These are phyloP conservation scores for Porites divaricata DNA, from an alignment of 92 coral and sea anemone species.

Conservation along the genomic window DNA sequence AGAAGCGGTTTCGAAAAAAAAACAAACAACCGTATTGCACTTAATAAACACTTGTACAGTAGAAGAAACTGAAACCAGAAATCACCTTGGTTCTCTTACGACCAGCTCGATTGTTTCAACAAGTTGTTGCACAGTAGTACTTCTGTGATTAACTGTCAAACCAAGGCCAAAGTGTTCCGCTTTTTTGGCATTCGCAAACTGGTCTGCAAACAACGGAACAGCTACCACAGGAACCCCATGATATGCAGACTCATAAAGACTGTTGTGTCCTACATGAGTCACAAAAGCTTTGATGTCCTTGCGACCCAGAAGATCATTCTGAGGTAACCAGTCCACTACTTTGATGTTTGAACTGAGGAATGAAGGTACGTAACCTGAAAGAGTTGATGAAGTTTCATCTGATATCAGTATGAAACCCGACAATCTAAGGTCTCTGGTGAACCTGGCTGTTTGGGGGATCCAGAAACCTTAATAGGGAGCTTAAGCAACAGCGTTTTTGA, in stretches of 20 bases:
- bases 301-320: slow-evolving; percentile 57
- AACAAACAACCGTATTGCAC: neutral
- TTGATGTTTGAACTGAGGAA: slow-evolving; percentile 20
- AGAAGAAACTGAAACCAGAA: too few relatives aligned
- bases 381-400: neutral
- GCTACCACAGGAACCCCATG: slow-evolving; percentile 42
- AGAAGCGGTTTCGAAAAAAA: neutral
- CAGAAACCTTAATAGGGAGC: too few relatives aligned
- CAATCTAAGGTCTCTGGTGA: neutral
- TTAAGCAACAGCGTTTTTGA: too few relatives aligned
- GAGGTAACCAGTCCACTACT: slow-evolving; percentile 56
- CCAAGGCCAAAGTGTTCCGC: slow-evolving; percentile 48
- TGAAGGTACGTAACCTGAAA: neutral
- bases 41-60: too few relatives aligned
- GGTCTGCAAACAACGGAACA: slow-evolving; percentile 2
- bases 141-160: slow-evolving; percentile 31
- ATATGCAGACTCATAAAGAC: slow-evolving; percentile 56
- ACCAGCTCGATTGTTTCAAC: slow-evolving; percentile 35
- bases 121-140: slow-evolving; percentile 29
- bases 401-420: too few relatives aligned
- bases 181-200: slow-evolving; percentile 43
- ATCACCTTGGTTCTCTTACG: slow-evolving; percentile 29
- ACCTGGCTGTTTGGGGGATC: too few relatives aligned
- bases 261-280: slow-evolving; percentile 64
- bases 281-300: slow-evolving; percentile 42